A percentile compares a stretch with the other conserved stretches of the same genome.
These are phyloP conservation scores for Idaea biselata DNA, from an alignment of 2,888 invertebrate genomes.

Conservation along the genomic window DNA sequence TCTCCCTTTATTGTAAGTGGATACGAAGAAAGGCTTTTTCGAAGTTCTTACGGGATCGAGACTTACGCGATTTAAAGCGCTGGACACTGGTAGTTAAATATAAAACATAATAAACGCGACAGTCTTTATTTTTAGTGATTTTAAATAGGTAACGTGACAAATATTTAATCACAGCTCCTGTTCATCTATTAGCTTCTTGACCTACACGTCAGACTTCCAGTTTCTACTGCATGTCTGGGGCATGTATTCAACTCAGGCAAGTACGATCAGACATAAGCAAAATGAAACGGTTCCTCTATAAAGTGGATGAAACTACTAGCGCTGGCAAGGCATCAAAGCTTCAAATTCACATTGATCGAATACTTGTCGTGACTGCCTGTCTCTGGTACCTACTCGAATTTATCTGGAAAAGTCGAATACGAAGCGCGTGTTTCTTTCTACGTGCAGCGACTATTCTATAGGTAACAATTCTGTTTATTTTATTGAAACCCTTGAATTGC, in stretches of 20 bases:
- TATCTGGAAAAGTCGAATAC: constrained; percentile 8
- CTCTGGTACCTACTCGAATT: constrained; percentile 16
- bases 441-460: background rate
- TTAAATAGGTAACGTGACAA: too few species aligned
- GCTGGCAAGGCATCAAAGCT: constrained; percentile 45
- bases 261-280: constrained; percentile 20
- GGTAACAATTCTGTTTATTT: background rate
- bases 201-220: too few species aligned
- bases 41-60: too few species aligned
- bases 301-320: constrained; percentile 39
- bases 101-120: too few species aligned
- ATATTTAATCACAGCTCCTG: too few species aligned
- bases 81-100: too few species aligned
- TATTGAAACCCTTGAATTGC: too few species aligned
- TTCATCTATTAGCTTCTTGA: too few species aligned
- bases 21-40: too few species aligned
- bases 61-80: too few species aligned
- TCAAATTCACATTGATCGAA: constrained; percentile 48
- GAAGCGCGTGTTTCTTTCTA: background rate
- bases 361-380: constrained; percentile 32
- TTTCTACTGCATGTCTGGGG: constrained; percentile 6
- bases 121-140: too few species aligned
- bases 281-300: constrained; percentile 38
- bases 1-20: too few species aligned
- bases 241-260: constrained; percentile 12